Conservation (phyloP, 2,888 invertebrate species). For the Perdita meconis region DNA sequence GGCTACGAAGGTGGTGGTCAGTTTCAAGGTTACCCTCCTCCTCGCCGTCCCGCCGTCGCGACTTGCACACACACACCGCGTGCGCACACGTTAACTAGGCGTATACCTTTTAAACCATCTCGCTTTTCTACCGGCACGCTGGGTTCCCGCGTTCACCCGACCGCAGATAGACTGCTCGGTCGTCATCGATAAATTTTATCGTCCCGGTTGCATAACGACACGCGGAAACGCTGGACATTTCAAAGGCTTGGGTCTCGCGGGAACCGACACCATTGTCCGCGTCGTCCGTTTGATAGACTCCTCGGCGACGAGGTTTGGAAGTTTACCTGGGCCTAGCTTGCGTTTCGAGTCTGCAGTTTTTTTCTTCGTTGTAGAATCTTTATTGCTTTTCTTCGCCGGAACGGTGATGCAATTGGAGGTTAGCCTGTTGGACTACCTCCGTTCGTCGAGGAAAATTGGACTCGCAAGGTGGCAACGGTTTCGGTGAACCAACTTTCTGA, state of each 20-base stretch:
- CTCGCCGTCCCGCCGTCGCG: conserved; percentile 63
- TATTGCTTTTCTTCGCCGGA: too few relatives aligned
- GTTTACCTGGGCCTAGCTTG: too few relatives aligned
- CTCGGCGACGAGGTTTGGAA: too few relatives aligned
- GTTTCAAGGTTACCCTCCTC: conserved; percentile 78
- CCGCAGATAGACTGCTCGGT: not conserved
- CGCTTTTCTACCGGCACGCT: conserved; percentile 8
- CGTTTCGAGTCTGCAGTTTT: too few relatives aligned
- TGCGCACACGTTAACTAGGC: conserved; percentile 28
- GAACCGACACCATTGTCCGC: not conserved
- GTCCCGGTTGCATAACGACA: conserved; percentile 19
- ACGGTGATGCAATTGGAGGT: too few relatives aligned
- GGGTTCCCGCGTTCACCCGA: not conserved
- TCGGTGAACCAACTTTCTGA: too few relatives aligned
- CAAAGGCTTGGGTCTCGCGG: not conserved
- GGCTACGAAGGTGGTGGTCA: conserved; percentile 69
- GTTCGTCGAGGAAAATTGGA: too few relatives aligned
- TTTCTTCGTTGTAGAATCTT: too few relatives aligned
- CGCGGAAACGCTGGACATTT: conserved; percentile 16
- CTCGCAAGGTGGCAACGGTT: too few relatives aligned
- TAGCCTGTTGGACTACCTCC: too few relatives aligned
- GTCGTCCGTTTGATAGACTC: too few relatives aligned
- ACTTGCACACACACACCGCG: conserved; percentile 26
- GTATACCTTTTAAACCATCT: conserved; percentile 22
- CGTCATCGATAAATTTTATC: conserved; percentile 30